These are phyloP conservation scores for Zygaena filipendulae DNA, from an alignment of 2,888 invertebrate species.

Conservation along the genomic window DNA sequence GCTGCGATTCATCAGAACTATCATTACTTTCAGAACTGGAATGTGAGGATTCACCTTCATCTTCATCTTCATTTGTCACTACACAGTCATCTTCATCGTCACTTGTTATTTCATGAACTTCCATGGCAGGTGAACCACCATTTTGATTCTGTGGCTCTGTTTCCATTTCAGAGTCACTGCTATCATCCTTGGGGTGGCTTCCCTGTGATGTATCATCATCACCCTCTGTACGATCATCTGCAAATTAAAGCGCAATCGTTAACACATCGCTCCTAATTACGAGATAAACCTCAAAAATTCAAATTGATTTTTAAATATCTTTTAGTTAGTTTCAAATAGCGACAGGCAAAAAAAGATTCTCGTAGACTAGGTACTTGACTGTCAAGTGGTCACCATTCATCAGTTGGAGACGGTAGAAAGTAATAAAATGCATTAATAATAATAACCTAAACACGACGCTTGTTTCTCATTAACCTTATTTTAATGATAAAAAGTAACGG, in stretches of 20 bases:
- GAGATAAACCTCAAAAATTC: no score
- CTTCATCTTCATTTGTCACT: slow-evolving; percentile 62
- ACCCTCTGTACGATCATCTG: slow-evolving; percentile 61
- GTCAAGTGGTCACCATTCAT: background rate
- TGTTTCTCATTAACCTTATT: slow-evolving; percentile 22
- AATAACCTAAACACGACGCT: slow-evolving; percentile 41
- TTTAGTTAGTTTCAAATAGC: no score
- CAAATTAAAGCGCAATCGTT: slow-evolving; percentile 12
- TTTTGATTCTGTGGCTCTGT: slow-evolving; percentile 51
- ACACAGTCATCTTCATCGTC: slow-evolving; percentile 69
- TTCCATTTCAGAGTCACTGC: slow-evolving; percentile 49
- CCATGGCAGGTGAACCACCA: slow-evolving; percentile 46
- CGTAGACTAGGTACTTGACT: background rate
- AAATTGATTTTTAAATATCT: no score
- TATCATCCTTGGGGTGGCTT: slow-evolving; percentile 56
- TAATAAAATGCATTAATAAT: slow-evolving; percentile 38
- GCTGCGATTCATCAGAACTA: slow-evolving; percentile 69
- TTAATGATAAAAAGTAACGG: slow-evolving; percentile 8
- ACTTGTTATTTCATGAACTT: slow-evolving; percentile 65
- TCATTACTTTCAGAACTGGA: slow-evolving; percentile 64
- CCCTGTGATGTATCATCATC: slow-evolving; percentile 62
- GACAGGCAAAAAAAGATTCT: no score
- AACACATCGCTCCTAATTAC: no score
- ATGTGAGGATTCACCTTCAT: slow-evolving; percentile 64
- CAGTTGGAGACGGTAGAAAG: slow-evolving; percentile 30